A percentile compares a stretch with the other conserved stretches of the same genome.
phyloP scores from a whole-genome alignment of 2,888 invertebrate species.

The Brachypterus glaber region DNA sequence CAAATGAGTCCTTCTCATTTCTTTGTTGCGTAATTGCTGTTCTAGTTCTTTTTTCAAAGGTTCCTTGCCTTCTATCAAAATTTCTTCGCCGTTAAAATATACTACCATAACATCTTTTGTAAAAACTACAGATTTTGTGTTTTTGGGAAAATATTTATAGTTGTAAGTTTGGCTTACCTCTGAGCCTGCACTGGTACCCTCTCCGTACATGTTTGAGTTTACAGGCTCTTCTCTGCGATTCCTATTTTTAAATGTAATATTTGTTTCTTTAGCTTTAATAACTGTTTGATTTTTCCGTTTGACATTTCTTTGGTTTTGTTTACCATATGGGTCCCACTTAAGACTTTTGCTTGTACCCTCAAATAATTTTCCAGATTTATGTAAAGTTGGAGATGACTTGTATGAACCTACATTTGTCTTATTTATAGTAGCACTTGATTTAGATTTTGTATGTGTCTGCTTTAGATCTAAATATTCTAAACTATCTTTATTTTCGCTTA shows the following conservation, averaged over 20 bases:
- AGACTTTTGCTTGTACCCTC: not conserved
- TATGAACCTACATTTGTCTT: not conserved
- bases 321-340: not conserved
- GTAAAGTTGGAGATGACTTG: not conserved
- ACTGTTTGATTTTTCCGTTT: not conserved
- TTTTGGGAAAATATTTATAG: conserved; percentile 36
- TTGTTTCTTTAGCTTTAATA: too few species aligned
- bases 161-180: conserved; percentile 20
- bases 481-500: not conserved
- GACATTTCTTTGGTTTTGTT: not conserved
- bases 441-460: not conserved
- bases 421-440: too few species aligned
- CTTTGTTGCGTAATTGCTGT: conserved; percentile 54
- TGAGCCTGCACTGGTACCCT: conserved; percentile 3
- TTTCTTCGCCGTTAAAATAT: conserved; percentile 50
- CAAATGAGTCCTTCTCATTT: conserved; percentile 48
- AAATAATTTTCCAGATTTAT: not conserved
- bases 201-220: not conserved
- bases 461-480: not conserved
- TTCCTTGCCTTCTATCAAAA: conserved; percentile 44
- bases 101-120: conserved; percentile 51
- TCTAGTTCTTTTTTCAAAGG: conserved; percentile 55
- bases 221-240: too few species aligned
- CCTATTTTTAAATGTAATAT: too few species aligned
- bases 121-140: conserved; percentile 40